phyloP scores from a whole-genome alignment of 2,113 vertebrate species.

The Dromiciops gliroides region DNA sequence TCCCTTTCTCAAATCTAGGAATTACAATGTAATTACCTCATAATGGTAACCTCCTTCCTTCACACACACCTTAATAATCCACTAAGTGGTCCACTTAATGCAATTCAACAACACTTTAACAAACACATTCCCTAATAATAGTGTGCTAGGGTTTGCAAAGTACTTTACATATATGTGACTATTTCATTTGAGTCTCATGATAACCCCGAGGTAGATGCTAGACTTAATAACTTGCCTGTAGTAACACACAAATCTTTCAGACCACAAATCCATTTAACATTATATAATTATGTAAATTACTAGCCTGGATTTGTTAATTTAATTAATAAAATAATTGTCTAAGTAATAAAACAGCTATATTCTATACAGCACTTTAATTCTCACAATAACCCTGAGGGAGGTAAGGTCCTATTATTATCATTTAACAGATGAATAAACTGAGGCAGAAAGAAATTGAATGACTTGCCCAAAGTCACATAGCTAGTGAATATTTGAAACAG shows the following conservation, averaged over 20 bases:
- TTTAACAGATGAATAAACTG: not conserved
- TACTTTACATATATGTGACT: too few species aligned
- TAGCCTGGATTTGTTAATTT: not conserved
- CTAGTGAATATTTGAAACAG: not conserved
- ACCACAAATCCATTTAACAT: not conserved
- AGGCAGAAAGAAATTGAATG: not conserved
- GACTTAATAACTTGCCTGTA: not conserved
- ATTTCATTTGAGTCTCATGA: too few species aligned
- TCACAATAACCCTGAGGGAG: not conserved
- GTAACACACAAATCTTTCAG: not conserved
- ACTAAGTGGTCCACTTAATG: not conserved
- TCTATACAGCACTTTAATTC: not conserved
- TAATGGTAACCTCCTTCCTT: not conserved
- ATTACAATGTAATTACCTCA: conserved; percentile 65
- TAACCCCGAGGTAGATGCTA: not conserved
- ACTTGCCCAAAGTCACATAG: not conserved
- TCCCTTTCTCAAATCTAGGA: conserved; percentile 65
- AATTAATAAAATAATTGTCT: not conserved
- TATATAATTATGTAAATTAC: not conserved
- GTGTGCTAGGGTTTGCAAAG: too few species aligned
- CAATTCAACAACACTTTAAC: not conserved
- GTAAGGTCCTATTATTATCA: not conserved
- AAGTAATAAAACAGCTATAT: not conserved
- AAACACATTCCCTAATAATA: too few species aligned
- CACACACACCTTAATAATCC: not conserved